Conservation (phyloP, 2,888 invertebrate genomes). For the Pilophorus perplexus region DNA sequence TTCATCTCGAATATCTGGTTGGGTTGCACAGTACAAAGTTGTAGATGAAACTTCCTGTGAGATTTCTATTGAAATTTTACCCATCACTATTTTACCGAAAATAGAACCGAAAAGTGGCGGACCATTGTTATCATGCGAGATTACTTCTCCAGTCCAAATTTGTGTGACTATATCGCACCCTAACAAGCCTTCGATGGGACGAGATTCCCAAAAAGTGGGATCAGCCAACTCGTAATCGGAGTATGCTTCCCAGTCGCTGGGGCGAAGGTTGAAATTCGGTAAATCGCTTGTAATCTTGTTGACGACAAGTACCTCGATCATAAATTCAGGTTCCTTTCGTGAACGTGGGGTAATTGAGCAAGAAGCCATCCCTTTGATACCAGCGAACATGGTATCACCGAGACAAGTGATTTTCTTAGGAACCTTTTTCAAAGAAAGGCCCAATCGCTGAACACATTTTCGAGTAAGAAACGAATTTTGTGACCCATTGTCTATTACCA, state of each 20-base stretch:
- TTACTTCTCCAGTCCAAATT: neutral
- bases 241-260: neutral
- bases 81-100: no score
- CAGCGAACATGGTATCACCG: neutral
- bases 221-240: constrained; percentile 4
- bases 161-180: constrained; percentile 9
- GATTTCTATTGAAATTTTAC: no score
- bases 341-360: neutral
- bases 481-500: constrained; percentile 37
- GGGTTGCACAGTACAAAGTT: no score
- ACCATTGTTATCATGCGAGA: neutral
- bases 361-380: neutral
- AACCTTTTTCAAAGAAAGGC: neutral
- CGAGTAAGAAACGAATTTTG: constrained; percentile 27
- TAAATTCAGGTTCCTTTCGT: neutral
- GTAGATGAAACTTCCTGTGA: no score
- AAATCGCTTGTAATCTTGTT: neutral
- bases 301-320: neutral
- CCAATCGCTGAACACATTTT: neutral
- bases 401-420: neutral
- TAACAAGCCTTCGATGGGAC: constrained; percentile 2
- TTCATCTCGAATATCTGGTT: constrained; percentile 1
- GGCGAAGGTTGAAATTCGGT: neutral
- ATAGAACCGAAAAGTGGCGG: no score
- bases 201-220: neutral